phyloP scores from a whole-genome alignment of 1,140 invertebrate genomes.

The Lasaia peninsularis region DNA sequence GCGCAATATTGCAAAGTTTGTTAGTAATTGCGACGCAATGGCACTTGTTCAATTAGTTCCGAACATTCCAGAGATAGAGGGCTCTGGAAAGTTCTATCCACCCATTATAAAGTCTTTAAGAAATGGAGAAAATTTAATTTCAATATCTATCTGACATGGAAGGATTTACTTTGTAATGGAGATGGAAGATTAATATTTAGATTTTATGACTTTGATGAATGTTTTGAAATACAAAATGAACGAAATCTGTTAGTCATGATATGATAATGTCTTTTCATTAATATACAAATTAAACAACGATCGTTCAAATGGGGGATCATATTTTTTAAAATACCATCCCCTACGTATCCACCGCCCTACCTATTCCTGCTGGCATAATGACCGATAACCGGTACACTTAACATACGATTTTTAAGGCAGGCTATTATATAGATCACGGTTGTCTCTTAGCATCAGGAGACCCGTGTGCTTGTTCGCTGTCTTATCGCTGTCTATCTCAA shows the following conservation, averaged over 20 bases:
- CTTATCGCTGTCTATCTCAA: too few species aligned
- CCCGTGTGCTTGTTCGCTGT: too few species aligned
- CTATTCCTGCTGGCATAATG: too few species aligned
- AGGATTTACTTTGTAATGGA: constrained; percentile 24
- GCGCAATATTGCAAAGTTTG: constrained; percentile 26
- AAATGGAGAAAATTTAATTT: constrained; percentile 40
- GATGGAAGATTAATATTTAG: constrained; percentile 25
- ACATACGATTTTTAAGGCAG: too few species aligned
- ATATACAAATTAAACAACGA: not conserved
- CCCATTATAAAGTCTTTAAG: constrained; percentile 44
- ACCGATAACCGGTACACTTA: too few species aligned
- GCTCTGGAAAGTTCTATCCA: constrained; percentile 28
- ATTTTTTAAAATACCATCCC: too few species aligned
- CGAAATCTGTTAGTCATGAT: not conserved
- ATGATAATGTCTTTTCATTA: not conserved
- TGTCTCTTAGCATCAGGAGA: too few species aligned
- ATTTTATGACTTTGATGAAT: not conserved
- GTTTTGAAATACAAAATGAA: not conserved
- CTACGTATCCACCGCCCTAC: too few species aligned
- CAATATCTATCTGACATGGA: constrained; percentile 39
- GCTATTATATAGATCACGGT: too few species aligned
- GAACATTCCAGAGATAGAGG: constrained; percentile 27
- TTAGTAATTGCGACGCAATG: constrained; percentile 28
- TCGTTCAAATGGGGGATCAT: too few species aligned
- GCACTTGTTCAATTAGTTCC: constrained; percentile 42